Evolutionary conservation across 2,888 invertebrate genomes (phyloP), one percentile per base, ranked within the genome.

Genomic region (Orthosia cruda): DNA sequence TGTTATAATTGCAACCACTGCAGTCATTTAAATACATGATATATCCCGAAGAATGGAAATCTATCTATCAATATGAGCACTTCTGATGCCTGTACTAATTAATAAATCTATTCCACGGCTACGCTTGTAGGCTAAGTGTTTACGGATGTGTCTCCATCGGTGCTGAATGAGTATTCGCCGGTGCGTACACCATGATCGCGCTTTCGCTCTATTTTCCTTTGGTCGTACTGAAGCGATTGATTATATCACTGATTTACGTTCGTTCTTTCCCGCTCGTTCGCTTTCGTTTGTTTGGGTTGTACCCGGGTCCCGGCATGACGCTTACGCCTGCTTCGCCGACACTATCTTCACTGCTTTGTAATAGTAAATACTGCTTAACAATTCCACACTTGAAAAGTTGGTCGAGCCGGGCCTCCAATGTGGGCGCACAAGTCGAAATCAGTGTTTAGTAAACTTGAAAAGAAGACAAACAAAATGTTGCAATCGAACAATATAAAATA

Each of bases 321-420:
- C n/a, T 59, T 45, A 40, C 89, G 89, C 88, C 81, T 80, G 84
- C 87, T 77, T 78, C 71, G 79, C 77, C 76, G 68, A 84, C 86
- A 81, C 80, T 78, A 83, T 84, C 80, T 84, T 84, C 85, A 85
- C 74, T 78, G 75, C 71, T 82, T 84, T 81, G 80, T 81, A 87
- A 83, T 84, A 86, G 80, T 86, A 78, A 81, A 87, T 87, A 87
- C 81, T 81, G 79, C 71, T 79, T 77, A 85, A 77, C 78, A 80
- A 86, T 85, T 81, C 80, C 72, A 77, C 52, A 76, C 72, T 80
- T 84, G 50, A 76, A 77, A 73, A 73, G 49, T 65, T 73, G 71
- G 57, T 79, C n/a, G 26, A 67, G 58, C 12, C 11, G 57, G 11
- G n/a, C 62, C 64, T 55, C 57, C 26, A 26, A 71, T 71, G 58